These are phyloP conservation scores for Phocides pigmalion DNA, from an alignment of 1,140 invertebrate genomes.

Conservation along the genomic window DNA sequence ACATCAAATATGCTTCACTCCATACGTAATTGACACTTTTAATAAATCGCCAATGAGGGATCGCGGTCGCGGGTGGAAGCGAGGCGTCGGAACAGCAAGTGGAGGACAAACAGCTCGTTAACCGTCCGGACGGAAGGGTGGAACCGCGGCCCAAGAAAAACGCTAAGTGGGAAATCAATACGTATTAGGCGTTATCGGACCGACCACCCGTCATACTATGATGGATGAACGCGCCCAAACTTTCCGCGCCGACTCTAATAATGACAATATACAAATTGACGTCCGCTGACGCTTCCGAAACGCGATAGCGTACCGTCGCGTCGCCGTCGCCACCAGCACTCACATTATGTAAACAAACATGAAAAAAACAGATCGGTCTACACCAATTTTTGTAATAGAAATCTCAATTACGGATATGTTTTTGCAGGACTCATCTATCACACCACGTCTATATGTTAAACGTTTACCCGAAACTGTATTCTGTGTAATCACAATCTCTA, in stretches of 20 bases:
- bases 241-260: slow-evolving; percentile 77
- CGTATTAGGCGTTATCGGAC: slow-evolving; percentile 82
- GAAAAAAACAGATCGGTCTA: slow-evolving; percentile 67
- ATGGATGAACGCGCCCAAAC: slow-evolving; percentile 79
- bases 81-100: slow-evolving; percentile 50
- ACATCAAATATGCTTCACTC: slow-evolving; percentile 14
- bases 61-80: slow-evolving; percentile 24
- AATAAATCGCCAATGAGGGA: background rate
- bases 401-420: slow-evolving; percentile 81
- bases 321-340: slow-evolving; percentile 63
- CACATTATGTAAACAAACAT: slow-evolving; percentile 81
- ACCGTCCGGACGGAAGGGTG: slow-evolving; percentile 75
- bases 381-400: slow-evolving; percentile 81
- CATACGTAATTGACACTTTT: background rate
- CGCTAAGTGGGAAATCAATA: slow-evolving; percentile 83
- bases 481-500: background rate
- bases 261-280: slow-evolving; percentile 83
- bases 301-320: slow-evolving; percentile 68
- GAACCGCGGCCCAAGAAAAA: slow-evolving; percentile 79
- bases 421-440: slow-evolving; percentile 74
- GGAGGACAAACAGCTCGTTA: slow-evolving; percentile 82
- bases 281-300: slow-evolving; percentile 78
- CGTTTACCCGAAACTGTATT: background rate
- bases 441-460: slow-evolving; percentile 46
- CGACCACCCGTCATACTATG: slow-evolving; percentile 73